Evolutionary conservation across 92 coral and sea anemone species (phyloP).

Genomic region (Zoanthus sociatus): DNA sequence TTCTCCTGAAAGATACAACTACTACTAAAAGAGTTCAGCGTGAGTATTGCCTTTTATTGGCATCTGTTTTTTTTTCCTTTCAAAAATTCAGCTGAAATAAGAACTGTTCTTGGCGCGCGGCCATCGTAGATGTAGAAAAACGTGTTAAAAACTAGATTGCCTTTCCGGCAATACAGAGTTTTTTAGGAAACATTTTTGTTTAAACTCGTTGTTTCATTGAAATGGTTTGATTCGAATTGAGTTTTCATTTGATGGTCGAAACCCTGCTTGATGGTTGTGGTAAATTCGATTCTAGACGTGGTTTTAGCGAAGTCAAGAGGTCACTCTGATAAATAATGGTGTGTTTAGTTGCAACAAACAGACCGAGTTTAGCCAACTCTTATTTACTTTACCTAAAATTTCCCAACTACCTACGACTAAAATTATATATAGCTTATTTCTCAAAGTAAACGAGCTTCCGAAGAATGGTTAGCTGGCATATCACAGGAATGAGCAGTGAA

Average conservation of each 20-base stretch:
- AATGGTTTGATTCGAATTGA: not conserved
- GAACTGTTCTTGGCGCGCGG: not conserved
- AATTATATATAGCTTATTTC: too few relatives aligned
- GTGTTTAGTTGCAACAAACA: too few relatives aligned
- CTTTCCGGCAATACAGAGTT: not conserved
- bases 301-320: constrained; percentile 2
- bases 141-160: not conserved
- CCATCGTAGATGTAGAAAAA: not conserved
- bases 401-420: too few relatives aligned
- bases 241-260: not conserved
- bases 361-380: too few relatives aligned
- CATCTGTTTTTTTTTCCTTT: not conserved
- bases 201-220: not conserved
- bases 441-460: too few relatives aligned
- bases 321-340: not conserved
- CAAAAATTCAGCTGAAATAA: not conserved
- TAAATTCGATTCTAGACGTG: not conserved
- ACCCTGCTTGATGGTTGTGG: not conserved
- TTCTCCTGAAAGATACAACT: not conserved
- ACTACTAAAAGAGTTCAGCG: not conserved
- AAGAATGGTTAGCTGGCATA: not conserved
- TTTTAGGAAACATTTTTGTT: not conserved
- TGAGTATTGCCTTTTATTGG: not conserved
- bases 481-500: not conserved
- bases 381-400: too few relatives aligned